Percentiles rank a stretch among this genome's conserved stretches.
These are phyloP conservation scores for Amazona guildingii DNA, from an alignment of 2,113 vertebrate genomes.

Conservation along the genomic window DNA sequence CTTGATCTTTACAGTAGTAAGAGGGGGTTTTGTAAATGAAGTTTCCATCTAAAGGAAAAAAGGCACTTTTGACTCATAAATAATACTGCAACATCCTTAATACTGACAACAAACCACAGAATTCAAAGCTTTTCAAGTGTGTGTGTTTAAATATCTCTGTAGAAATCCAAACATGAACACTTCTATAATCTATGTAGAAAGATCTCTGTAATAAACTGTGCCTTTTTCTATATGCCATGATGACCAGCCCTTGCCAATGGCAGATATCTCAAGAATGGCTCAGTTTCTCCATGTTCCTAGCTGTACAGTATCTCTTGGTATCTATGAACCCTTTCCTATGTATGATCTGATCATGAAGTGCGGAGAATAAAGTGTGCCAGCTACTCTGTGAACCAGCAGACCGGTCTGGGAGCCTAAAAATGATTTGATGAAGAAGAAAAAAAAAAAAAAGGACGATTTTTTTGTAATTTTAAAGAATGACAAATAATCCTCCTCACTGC, in stretches of 20 bases:
- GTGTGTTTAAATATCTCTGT: neutral
- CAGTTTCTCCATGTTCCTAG: neutral
- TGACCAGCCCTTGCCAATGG: neutral
- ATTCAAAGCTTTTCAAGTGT: neutral
- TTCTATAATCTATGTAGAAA: neutral
- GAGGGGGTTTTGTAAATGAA: neutral
- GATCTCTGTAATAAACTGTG: neutral
- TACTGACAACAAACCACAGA: neutral
- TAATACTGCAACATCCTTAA: neutral
- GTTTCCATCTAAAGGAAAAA: slow-evolving; percentile 24
- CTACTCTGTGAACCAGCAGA: neutral
- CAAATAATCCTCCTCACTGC: neutral
- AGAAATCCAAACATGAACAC: neutral
- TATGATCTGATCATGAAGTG: neutral
- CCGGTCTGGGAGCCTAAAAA: neutral
- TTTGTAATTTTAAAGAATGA: neutral
- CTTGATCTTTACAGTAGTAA: slow-evolving; percentile 63
- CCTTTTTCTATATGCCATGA: neutral
- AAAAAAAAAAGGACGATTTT: neutral
- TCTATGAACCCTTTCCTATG: neutral
- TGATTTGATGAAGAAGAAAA: neutral
- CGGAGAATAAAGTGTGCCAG: neutral
- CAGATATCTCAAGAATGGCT: neutral
- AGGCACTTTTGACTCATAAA: slow-evolving; percentile 32
- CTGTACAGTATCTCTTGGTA: neutral